Evolutionary conservation across 2,113 vertebrate species (phyloP).

Genomic region (Zosterops pallidus): DNA sequence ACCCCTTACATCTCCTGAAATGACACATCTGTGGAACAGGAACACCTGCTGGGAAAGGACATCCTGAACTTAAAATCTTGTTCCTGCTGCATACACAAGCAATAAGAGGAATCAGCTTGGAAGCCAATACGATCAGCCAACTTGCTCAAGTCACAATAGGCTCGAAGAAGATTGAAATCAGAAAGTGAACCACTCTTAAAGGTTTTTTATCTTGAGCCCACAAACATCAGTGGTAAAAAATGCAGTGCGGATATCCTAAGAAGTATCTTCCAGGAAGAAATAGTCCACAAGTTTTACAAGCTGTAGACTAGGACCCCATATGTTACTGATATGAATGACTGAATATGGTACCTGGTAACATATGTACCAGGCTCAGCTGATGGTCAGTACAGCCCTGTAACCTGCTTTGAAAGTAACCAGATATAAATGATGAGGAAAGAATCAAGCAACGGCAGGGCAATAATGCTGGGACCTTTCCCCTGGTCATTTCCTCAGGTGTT

Average conservation of each 20-base stretch:
- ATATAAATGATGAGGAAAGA: neutral
- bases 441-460: neutral
- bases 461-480: neutral
- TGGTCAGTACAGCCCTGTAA: neutral
- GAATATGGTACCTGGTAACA: neutral
- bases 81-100: neutral
- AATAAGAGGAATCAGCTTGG: neutral
- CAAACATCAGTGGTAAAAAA: neutral
- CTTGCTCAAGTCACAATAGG: neutral
- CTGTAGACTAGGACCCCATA: neutral
- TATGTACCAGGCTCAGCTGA: neutral
- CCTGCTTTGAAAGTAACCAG: neutral
- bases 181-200: neutral
- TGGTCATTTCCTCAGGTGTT: neutral
- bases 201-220: neutral
- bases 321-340: neutral
- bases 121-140: neutral
- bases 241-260: neutral
- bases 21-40: neutral
- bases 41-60: neutral
- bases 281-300: neutral
- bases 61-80: neutral
- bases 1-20: neutral
- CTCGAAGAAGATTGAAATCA: neutral
- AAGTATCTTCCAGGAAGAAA: neutral